Evolutionary conservation across 2,113 vertebrate genomes (phyloP), one percentile per base, ranked within the genome.

Genomic region (Salvelinus alpinus): DNA sequence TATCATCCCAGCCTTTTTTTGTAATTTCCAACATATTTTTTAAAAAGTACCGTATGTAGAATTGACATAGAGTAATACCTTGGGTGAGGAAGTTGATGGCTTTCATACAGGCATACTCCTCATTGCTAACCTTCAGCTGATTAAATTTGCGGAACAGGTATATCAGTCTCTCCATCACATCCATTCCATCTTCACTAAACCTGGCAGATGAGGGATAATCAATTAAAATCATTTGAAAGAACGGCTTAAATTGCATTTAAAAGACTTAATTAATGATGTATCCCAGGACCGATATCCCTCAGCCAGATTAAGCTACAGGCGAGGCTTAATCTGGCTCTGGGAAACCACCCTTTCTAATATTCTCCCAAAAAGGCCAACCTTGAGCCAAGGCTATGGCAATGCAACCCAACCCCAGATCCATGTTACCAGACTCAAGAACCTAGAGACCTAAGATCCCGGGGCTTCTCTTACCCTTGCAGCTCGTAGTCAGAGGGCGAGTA

Each of bases 51-150:
- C 25, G 38, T 11, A 54, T 54, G n/a, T 64, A 38, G 20, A 1
- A 60, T 8, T 54, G 51, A n/a, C 16, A 51, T 25, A 4, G 3
- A 1, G 14, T 27, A 16, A 84, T 90, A 99, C 98, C 98, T 95
- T 99, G 98, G 82, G 99, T 99, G 6, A 99, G 95, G 92, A 99
- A 99, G 94, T 98, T 99, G 91, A 99, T 98, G 88, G 96, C 96
- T 93, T 99, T 99, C 97, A 99, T 99, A 72, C 97, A 99, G 0
- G 96, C 97, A 0, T 99, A 99, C 79, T 99, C 98, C 91, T 99
- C 98, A 0, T 97, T 98, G 94, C 96, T 98, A 93, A 99, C 95
- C 91, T 98, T 99, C 80, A 99, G 71, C 84, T 98, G 97, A 88
- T 93, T 94, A 79, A 99, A 98, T 78, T 98, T 99, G 82, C 97